Conservation (phyloP, 2,797 vertebrate genomes). For the Crenuchus spilurus region DNA sequence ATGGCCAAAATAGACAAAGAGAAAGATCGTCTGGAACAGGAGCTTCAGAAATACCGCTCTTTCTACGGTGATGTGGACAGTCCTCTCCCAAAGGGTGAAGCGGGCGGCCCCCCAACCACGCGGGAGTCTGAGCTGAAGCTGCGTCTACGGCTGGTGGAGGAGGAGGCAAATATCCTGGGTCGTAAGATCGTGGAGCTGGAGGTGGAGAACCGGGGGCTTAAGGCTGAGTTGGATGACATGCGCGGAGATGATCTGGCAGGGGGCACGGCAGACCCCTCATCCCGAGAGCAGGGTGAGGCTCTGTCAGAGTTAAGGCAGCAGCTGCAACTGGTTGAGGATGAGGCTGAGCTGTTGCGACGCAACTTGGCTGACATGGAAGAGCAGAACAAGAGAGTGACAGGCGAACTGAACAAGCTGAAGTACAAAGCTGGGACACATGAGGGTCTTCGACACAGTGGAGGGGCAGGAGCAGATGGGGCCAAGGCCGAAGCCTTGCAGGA, state of each 20-base stretch:
- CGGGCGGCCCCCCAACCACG: conserved; percentile 93
- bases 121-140: conserved; percentile 97
- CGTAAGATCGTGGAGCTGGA: conserved; percentile 98
- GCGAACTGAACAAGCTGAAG: conserved; percentile 95
- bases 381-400: conserved; percentile 93
- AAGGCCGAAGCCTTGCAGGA: conserved; percentile 93
- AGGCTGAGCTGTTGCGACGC: conserved; percentile 92
- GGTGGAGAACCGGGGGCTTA: conserved; percentile 96
- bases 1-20: conserved; percentile 99
- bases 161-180: conserved; percentile 97
- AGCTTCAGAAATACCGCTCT: conserved; percentile 95
- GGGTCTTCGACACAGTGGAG: conserved; percentile 86
- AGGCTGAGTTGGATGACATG: conserved; percentile 96
- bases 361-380: conserved; percentile 95
- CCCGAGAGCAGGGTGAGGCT: conserved; percentile 91
- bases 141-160: conserved; percentile 92
- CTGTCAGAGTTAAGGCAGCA: conserved; percentile 94
- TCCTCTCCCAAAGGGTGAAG: conserved; percentile 95
- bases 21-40: conserved; percentile 94
- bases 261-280: conserved; percentile 79
- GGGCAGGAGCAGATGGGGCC: conserved; percentile 73
- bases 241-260: conserved; percentile 91
- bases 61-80: conserved; percentile 98
- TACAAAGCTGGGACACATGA: conserved; percentile 93
- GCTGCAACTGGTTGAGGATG: conserved; percentile 96